phyloP scores from a whole-genome alignment of 2,797 vertebrate genomes.

The Gallirallus australis region DNA sequence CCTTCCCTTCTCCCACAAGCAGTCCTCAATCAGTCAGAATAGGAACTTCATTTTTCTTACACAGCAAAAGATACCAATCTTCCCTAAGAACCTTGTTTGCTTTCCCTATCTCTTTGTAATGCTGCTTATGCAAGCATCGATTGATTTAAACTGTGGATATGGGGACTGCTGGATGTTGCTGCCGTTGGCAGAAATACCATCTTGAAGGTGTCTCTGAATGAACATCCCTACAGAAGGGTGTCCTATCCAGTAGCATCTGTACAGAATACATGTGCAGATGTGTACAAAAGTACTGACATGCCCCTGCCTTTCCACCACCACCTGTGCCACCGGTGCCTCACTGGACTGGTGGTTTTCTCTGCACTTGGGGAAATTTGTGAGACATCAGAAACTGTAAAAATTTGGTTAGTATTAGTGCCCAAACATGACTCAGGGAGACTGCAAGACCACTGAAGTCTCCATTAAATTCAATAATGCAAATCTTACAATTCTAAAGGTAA shows the following conservation, averaged over 20 bases:
- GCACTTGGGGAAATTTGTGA: background rate
- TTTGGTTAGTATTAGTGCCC: background rate
- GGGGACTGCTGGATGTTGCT: background rate
- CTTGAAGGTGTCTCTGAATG: too few species aligned
- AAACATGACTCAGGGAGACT: background rate
- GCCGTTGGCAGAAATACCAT: background rate
- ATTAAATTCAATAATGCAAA: background rate
- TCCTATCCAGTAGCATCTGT: too few species aligned
- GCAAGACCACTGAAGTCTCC: background rate
- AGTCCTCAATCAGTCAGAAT: background rate
- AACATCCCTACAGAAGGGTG: too few species aligned
- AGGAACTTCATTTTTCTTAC: background rate
- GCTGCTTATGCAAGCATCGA: background rate
- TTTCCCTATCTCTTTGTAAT: background rate
- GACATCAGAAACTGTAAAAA: background rate
- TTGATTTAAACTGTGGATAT: background rate
- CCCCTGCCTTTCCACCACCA: background rate
- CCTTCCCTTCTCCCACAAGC: background rate
- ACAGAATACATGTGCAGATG: too few species aligned
- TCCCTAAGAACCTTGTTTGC: background rate
- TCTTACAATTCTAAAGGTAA: background rate
- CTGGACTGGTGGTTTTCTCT: background rate
- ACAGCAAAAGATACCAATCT: background rate
- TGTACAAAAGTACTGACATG: fast-evolving
- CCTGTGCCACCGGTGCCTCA: background rate